Conservation (phyloP, 2,113 vertebrate species). For the Plestiodon gilberti region DNA sequence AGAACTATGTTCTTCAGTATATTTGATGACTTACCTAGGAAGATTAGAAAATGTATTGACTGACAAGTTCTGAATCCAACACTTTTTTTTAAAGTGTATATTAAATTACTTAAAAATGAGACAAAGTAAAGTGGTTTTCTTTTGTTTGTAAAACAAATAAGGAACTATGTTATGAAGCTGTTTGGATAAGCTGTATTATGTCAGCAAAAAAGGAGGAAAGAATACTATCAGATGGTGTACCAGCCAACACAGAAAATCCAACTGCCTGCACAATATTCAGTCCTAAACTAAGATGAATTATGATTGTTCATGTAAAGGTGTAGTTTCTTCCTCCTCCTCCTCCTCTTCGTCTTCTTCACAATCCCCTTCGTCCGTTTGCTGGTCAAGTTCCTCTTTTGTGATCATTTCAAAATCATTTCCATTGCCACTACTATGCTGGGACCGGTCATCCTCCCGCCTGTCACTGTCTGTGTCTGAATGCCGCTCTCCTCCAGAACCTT, state of each 20-base stretch:
- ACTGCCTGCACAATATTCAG: constrained; percentile 77
- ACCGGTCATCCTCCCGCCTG: constrained; percentile 92
- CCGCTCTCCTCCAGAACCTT: constrained; percentile 79
- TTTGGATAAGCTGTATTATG: constrained; percentile 70
- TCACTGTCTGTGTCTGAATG: constrained; percentile 98
- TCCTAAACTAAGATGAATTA: constrained; percentile 80
- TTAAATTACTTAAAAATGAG: constrained; percentile 76
- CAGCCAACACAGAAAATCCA: constrained; percentile 86
- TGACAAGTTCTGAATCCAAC: constrained; percentile 75
- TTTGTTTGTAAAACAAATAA: constrained; percentile 63
- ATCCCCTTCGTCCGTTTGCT: constrained; percentile 92
- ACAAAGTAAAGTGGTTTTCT: constrained; percentile 72
- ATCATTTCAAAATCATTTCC: constrained; percentile 99
- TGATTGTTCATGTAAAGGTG: constrained; percentile 84
- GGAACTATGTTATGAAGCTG: constrained; percentile 73
- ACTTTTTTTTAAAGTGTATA: constrained; percentile 55
- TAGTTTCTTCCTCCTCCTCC: constrained; percentile 73
- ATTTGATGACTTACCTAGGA: constrained; percentile 72
- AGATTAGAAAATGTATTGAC: constrained; percentile 65
- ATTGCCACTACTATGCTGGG: constrained; percentile 97
- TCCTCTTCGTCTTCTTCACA: constrained; percentile 82
- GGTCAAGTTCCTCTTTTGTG: constrained; percentile 97
- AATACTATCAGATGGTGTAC: constrained; percentile 74
- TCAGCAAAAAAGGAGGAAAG: constrained; percentile 72
- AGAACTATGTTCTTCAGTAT: constrained; percentile 60